phyloP scores from a whole-genome alignment of 2,113 vertebrate species.

The Rhegmatorhina hoffmannsi region DNA sequence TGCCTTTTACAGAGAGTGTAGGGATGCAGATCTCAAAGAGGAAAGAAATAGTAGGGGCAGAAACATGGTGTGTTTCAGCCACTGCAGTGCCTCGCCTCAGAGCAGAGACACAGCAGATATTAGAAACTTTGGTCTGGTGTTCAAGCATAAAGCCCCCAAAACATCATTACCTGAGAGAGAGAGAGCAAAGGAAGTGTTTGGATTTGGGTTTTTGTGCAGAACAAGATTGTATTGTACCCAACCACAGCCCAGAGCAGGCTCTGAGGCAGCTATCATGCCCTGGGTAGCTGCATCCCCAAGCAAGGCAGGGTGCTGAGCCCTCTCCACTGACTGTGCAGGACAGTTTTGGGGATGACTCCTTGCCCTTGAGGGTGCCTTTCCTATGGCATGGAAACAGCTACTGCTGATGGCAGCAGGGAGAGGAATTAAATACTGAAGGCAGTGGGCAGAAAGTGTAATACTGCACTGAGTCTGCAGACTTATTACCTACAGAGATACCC shows the following conservation, averaged over 20 bases:
- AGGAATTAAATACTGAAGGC: neutral
- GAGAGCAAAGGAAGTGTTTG: neutral
- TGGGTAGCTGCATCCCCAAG: neutral
- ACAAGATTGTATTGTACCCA: rapidly evolving
- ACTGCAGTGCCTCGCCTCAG: neutral
- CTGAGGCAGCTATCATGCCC: rapidly evolving
- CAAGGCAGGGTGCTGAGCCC: neutral
- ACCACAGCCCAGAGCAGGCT: rapidly evolving
- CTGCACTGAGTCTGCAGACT: neutral
- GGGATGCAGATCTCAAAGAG: neutral
- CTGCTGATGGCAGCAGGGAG: rapidly evolving
- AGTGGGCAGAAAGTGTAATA: rapidly evolving
- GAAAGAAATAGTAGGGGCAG: neutral
- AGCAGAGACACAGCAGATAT: neutral
- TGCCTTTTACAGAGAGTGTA: neutral
- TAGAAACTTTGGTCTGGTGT: neutral
- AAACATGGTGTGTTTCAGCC: rapidly evolving
- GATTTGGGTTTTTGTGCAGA: neutral
- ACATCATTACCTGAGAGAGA: neutral
- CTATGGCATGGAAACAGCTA: rapidly evolving
- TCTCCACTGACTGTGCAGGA: neutral
- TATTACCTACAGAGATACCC: too few species aligned
- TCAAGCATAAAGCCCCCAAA: neutral
- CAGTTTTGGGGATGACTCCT: neutral
- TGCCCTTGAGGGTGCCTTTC: neutral